A percentile compares a stretch with the other conserved stretches of the same genome.
phyloP scores from a whole-genome alignment of 2,113 vertebrate genomes.

The Ailurus styani region DNA sequence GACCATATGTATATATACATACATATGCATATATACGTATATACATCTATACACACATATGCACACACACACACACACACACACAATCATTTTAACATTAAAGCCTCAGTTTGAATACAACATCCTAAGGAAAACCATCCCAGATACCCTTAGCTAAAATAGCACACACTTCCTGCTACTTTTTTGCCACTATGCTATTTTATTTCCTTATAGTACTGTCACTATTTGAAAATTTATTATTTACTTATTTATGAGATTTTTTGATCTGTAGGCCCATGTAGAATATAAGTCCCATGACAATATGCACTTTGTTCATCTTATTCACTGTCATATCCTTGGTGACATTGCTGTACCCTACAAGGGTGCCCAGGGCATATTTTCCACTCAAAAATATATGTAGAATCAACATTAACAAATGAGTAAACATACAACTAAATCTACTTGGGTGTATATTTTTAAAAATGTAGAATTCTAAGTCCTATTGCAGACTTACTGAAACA shows the following conservation, averaged over 20 bases:
- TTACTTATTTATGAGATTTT: neutral
- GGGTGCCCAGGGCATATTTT: neutral
- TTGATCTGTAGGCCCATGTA: neutral
- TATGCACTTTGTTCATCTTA: neutral
- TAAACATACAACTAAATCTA: neutral
- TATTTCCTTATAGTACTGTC: neutral
- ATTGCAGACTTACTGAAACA: neutral
- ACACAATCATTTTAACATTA: neutral
- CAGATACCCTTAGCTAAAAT: neutral
- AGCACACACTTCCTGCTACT: neutral
- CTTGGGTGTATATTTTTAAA: neutral
- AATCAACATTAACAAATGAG: constrained; percentile 27
- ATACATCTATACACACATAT: neutral
- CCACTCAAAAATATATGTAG: neutral
- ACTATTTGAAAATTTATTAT: neutral
- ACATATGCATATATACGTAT: too few relatives aligned
- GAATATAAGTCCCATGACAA: neutral
- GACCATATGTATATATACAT: neutral
- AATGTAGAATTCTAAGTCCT: neutral
- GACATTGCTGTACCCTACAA: neutral
- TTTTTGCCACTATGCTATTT: neutral
- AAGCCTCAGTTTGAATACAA: neutral
- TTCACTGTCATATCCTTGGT: neutral
- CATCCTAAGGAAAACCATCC: neutral
- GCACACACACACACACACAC: neutral